Conservation (phyloP, 2,797 vertebrate species). For the Acestrorhynchus altus region DNA sequence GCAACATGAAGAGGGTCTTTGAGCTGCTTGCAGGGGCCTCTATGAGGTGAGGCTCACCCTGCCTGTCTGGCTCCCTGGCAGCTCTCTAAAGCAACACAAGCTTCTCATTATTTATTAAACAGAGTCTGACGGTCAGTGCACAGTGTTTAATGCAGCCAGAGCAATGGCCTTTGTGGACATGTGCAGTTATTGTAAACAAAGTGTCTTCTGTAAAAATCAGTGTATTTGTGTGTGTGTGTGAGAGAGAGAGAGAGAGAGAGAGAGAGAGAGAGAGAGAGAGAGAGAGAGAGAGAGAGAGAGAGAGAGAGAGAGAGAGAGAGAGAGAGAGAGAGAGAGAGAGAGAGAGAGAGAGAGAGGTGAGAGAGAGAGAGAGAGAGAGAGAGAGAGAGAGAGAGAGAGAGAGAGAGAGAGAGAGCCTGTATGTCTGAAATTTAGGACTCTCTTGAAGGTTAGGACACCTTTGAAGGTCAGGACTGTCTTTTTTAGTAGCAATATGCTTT, state of each 20-base stretch:
- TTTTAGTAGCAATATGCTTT: no score
- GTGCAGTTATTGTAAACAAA: conserved; percentile 34
- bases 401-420: no score
- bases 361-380: no score
- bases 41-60: conserved; percentile 83
- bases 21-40: conserved; percentile 93
- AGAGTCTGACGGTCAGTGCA: conserved; percentile 35
- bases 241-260: background rate
- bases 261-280: no score
- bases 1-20: conserved; percentile 98
- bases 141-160: conserved; percentile 45
- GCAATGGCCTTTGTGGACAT: conserved; percentile 32
- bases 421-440: no score
- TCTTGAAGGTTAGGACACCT: no score
- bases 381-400: no score
- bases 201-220: background rate
- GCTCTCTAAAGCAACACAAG: conserved; percentile 35
- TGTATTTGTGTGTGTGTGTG: background rate
- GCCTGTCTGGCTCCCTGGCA: conserved; percentile 9
- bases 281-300: background rate
- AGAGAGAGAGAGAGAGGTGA: no score
- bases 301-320: no score
- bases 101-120: conserved; percentile 46
- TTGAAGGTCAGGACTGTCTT: no score
- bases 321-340: no score